phyloP scores from a whole-genome alignment of 2,888 invertebrate genomes.

The Tipula unca region DNA sequence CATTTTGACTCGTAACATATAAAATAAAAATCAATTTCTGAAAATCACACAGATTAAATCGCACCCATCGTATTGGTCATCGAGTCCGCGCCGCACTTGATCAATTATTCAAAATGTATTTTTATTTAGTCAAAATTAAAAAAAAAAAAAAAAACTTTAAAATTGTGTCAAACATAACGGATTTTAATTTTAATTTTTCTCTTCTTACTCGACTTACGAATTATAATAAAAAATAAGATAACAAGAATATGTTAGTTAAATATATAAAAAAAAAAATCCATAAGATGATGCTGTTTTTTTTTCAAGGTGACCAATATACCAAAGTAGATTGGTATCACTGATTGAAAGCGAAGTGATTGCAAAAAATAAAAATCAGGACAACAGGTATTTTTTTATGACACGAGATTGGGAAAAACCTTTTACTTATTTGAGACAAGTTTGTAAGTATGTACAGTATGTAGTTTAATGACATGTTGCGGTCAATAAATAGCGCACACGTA shows the following conservation, averaged over 20 bases:
- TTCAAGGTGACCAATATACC: background rate
- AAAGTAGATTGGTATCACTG: background rate
- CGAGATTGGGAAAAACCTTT: background rate
- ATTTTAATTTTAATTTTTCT: background rate
- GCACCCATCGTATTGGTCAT: background rate
- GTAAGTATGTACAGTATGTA: no score
- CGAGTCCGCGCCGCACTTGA: background rate
- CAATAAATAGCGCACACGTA: background rate
- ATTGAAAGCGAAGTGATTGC: background rate
- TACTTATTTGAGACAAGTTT: background rate
- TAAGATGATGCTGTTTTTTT: background rate
- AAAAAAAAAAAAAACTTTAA: background rate
- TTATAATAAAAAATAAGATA: background rate
- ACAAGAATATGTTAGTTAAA: background rate
- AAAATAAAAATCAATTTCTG: background rate
- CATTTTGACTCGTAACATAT: background rate
- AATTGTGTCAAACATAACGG: conserved; percentile 17
- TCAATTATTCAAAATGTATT: background rate
- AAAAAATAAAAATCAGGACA: background rate
- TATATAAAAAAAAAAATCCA: background rate
- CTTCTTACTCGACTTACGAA: background rate
- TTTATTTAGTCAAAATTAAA: background rate
- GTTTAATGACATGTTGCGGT: background rate
- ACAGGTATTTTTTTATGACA: background rate
- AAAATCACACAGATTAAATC: background rate